Base-by-base conservation (phyloP, 2,113 vertebrate genomes). In the Hippoglossus stenolepis region DNA sequence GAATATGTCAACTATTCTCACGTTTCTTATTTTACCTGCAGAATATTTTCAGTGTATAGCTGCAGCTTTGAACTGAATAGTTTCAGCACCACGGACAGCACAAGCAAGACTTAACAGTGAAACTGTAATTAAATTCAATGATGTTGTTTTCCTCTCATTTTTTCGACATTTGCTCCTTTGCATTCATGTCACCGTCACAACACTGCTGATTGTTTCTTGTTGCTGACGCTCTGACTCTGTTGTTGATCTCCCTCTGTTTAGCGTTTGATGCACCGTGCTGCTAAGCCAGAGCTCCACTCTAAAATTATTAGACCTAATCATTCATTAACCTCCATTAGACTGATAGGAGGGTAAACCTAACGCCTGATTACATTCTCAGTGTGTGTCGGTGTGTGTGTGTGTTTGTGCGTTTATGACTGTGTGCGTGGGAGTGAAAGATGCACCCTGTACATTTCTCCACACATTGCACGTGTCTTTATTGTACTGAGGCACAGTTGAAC, bases 261-360 rank as follows among this genome's bases (percentile, higher is more conserved):
- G 67, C 9, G 15, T 89, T 85, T 91, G 84, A 88, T 89, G 82
- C 84, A 86, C 89, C 18, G 69, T 79, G 80, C 71, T 54, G 85
- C 82, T 77, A 82, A 90, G 75, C 85, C 65, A 26, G 64, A 92
- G 90, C 87, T 90, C 86, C 87, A 87, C 90, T 92, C 82, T 91
- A 87, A 90, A 89, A 89, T 93, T 87, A 93, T 93, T 89, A 90
- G 85, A 89, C 86, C 86, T 93, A 93, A 93, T 91, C 90, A 91
- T 90, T 93, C 86, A 93, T 93, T 93, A 93, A 93, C 90, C 92
- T 91, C 91, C 82, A 91, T 92, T 93, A 92, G 84, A 90, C 88
- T 87, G 92, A 92, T 90, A 93, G 92, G 92, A 92, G 92, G 90
- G 90, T 90, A 91, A 88, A 90, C 75, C 88, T 76, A 89, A 93